Base-by-base conservation (phyloP, 1,140 invertebrate species). In the Pteromalus puparum region DNA sequence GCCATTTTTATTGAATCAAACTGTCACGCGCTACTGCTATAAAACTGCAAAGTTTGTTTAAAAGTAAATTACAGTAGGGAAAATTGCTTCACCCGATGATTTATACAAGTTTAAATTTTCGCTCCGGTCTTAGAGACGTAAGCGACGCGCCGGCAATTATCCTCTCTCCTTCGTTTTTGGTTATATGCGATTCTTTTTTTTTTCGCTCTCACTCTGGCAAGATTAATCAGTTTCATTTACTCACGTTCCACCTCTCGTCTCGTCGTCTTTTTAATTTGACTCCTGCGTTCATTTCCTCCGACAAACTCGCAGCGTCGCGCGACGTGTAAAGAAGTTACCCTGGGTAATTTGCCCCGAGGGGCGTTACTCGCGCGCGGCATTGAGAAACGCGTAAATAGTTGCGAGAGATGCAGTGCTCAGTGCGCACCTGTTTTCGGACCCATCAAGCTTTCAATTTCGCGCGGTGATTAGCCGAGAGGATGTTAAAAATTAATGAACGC, bases 341-440 rank as follows among this genome's bases (percentile, higher is more conserved):
- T 76, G 65, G 65, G 85, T 86, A 88, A 89, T 89, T 89, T 89
- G 73, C 76, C 61, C 77, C 76, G 87, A 87, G 87, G 87, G 87
- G 88, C 90, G 86, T 87, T 86, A 78, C 77, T 82, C 67, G 42
- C 61, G 77, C 73, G 77, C 73, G 82, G 81, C 86, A 75, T 83
- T 87, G 81, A 87, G 87, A 87, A 89, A 87, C 70, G 73, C 85
- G 72, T 84, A 88, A 89, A 89, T 86, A 88, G 82, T 68, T 77
- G 48, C 78, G 75, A 83, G 75, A 42, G 38, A 42, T 34, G 38
- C 38, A 9, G 18, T 53, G 4, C 18, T 53, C 10, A 61, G 34
- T 42, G 53, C 28, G 46, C 82, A 81, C 53, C 78, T 76, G 83
- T 76, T 81, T 84, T 75, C 18, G 78, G 34, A 18, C 73, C 78